Percentiles rank a stretch among this genome's conserved stretches.
phyloP scores from a whole-genome alignment of 1,140 invertebrate species.

The Agrypnia vestita region DNA sequence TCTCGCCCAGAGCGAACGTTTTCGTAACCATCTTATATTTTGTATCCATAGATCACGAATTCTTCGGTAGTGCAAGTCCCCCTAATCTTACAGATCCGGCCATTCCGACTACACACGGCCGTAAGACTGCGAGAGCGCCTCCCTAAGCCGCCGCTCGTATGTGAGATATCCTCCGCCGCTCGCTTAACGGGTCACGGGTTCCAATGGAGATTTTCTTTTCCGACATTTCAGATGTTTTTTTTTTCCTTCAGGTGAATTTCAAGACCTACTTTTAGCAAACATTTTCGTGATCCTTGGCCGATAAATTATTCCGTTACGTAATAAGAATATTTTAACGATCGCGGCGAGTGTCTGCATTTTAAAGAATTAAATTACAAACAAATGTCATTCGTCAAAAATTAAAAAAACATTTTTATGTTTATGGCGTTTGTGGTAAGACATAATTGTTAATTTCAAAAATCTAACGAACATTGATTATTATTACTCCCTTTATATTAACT shows the following conservation, averaged over 20 bases:
- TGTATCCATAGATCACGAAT: no score
- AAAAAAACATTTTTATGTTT: no score
- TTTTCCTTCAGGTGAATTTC: not conserved
- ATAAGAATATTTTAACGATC: not conserved
- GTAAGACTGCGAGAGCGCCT: not conserved
- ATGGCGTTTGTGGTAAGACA: no score
- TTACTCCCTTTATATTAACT: no score
- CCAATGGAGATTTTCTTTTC: not conserved
- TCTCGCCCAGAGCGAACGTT: no score
- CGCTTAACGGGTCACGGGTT: conserved; percentile 15
- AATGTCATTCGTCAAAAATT: no score
- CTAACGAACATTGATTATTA: no score
- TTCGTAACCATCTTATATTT: no score
- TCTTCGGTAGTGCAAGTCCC: no score
- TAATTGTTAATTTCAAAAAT: no score
- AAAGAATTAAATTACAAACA: no score
- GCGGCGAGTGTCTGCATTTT: no score
- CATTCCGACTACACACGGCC: not conserved
- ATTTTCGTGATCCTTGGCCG: not conserved
- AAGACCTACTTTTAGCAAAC: not conserved
- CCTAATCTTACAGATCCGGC: not conserved
- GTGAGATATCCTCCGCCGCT: conserved; percentile 11
- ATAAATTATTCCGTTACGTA: not conserved
- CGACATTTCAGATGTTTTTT: not conserved
- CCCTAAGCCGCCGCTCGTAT: conserved; percentile 2